These are phyloP conservation scores for Pantherophis vulpinus DNA, from an alignment of 2,797 vertebrate genomes.

Conservation along the genomic window DNA sequence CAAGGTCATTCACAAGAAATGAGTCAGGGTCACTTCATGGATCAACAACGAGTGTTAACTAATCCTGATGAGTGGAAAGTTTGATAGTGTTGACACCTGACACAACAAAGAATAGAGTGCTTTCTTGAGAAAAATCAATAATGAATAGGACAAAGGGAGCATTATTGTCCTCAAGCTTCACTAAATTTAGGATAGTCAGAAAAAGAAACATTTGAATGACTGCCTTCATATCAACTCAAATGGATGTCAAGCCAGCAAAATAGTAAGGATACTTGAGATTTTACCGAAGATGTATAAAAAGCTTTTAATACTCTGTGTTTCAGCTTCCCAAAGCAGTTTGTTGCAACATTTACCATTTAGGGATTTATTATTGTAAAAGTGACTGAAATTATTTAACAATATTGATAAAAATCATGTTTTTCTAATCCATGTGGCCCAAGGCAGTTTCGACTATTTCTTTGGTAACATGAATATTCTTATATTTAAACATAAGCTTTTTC, in stretches of 20 bases:
- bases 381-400: background rate
- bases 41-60: conserved; percentile 35
- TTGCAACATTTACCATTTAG: background rate
- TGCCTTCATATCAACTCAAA: background rate
- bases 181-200: conserved; percentile 18
- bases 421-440: background rate
- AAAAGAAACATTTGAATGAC: conserved; percentile 11
- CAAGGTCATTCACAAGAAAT: background rate
- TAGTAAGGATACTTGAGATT: background rate
- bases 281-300: background rate
- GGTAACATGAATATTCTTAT: background rate
- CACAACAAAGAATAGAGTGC: conserved; percentile 13
- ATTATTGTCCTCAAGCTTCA: conserved; percentile 29
- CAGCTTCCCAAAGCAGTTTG: background rate
- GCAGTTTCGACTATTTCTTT: background rate
- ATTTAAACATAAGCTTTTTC: background rate
- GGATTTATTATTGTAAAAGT: conserved; percentile 6
- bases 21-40: conserved; percentile 27
- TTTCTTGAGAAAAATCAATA: conserved; percentile 49
- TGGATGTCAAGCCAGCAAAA: background rate
- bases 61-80: conserved; percentile 30
- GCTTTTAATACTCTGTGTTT: background rate
- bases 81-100: conserved; percentile 42
- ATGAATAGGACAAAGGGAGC: conserved; percentile 36
- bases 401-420: background rate